Percentiles rank a stretch among this genome's conserved stretches.
These are phyloP conservation scores for Corythornis vintsioides DNA, from an alignment of 2,113 vertebrate genomes.

Conservation along the genomic window DNA sequence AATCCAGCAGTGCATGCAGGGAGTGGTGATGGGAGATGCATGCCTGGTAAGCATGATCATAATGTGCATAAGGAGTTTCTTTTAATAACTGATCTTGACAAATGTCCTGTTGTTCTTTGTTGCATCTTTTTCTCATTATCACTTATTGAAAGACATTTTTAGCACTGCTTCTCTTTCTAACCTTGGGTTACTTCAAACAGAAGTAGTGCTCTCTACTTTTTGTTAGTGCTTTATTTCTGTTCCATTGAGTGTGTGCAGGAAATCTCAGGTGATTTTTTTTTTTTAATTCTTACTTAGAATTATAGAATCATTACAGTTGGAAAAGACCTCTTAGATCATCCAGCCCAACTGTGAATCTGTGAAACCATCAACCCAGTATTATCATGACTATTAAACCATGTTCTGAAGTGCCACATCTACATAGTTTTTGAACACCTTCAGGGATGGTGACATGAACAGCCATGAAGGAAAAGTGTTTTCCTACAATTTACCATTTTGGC, in stretches of 20 bases:
- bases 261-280: neutral
- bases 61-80: neutral
- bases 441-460: neutral
- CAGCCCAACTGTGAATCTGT: no score
- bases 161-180: conserved; percentile 14
- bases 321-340: no score
- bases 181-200: conserved; percentile 6
- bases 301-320: no score
- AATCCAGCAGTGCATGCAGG: neutral
- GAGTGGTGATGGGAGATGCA: neutral
- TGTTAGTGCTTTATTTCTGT: conserved; percentile 24
- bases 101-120: neutral
- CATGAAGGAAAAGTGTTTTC: conserved; percentile 38
- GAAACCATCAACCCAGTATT: no score
- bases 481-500: neutral
- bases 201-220: neutral
- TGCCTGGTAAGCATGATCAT: neutral
- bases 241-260: neutral
- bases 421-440: no score
- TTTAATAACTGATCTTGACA: neutral
- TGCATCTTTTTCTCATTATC: conserved; percentile 24
- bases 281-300: neutral
- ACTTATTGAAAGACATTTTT: conserved; percentile 35
- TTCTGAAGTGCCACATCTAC: no score
- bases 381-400: no score